Conservation (phyloP, 2,113 vertebrate genomes). For the Axis porcinus region DNA sequence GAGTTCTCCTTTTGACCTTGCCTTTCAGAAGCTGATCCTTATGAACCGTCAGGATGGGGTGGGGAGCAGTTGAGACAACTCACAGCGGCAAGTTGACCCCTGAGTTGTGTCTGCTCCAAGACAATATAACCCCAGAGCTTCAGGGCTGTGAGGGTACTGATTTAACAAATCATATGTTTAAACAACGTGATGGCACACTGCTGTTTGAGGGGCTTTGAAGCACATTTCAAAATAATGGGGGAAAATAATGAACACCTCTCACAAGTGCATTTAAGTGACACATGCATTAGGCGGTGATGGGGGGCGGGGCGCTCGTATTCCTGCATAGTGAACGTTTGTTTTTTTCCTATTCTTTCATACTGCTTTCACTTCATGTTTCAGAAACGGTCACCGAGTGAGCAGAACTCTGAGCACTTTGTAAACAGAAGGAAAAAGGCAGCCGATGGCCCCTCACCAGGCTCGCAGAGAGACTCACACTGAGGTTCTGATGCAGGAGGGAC, state of each 20-base stretch:
- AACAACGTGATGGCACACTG: neutral
- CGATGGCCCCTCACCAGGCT: neutral
- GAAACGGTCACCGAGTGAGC: neutral
- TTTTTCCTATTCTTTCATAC: neutral
- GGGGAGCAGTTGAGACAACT: neutral
- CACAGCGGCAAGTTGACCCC: neutral
- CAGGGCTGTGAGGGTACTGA: neutral
- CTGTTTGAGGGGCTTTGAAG: slow-evolving; percentile 52
- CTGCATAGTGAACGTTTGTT: neutral
- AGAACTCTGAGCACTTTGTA: neutral
- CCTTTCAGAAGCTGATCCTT: slow-evolving; percentile 28
- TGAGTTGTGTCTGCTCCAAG: neutral
- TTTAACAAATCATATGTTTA: slow-evolving; percentile 56
- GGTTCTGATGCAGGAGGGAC: neutral
- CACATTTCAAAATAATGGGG: slow-evolving; percentile 48
- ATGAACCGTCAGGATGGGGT: neutral
- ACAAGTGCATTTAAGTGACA: slow-evolving; percentile 61
- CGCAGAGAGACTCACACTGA: neutral
- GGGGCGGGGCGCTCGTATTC: neutral
- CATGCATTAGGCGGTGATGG: slow-evolving; percentile 55
- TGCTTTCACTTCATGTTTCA: neutral
- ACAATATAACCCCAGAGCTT: neutral
- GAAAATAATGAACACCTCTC: slow-evolving; percentile 59
- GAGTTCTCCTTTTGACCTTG: slow-evolving; percentile 40
- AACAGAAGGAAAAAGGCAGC: neutral